Percentiles rank a stretch among this genome's conserved stretches.
Evolutionary conservation across 2,888 invertebrate species (phyloP).

Genomic region (Frankliniella intonsa): DNA sequence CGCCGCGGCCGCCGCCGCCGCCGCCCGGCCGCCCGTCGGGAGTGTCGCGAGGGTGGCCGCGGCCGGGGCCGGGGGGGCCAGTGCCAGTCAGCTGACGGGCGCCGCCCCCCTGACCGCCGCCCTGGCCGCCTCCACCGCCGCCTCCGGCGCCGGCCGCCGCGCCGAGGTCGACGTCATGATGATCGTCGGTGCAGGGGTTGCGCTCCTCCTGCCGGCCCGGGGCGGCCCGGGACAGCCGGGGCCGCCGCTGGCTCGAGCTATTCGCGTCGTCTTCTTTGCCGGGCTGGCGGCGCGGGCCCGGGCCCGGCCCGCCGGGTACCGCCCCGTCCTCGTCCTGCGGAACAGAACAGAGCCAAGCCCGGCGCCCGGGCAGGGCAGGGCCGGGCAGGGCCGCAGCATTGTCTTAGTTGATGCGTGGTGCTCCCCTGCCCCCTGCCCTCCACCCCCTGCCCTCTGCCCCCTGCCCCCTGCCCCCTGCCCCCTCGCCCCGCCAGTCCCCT

Average conservation of each 20-base stretch:
- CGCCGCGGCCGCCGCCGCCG: neutral
- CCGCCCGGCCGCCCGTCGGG: neutral
- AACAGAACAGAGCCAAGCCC: too few species aligned
- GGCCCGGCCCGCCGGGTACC: neutral
- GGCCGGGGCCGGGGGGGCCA: neutral
- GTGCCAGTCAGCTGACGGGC: neutral
- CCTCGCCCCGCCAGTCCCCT: neutral
- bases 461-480: neutral
- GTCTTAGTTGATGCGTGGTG: conserved; percentile 7
- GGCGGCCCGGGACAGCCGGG: neutral
- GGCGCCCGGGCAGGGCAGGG: neutral
- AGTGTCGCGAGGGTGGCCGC: neutral
- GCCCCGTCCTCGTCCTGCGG: neutral
- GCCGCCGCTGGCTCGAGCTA: neutral
- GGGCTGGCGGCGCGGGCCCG: neutral
- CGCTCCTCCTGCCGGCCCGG: too few species aligned
- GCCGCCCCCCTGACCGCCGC: neutral
- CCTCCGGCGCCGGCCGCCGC: neutral
- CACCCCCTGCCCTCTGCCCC: neutral
- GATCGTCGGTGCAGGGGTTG: too few species aligned
- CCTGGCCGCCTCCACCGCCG: neutral
- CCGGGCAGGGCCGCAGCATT: neutral
- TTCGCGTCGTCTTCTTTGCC: neutral
- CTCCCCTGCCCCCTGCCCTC: neutral
- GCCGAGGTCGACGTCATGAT: neutral